Conservation (phyloP, 2,113 vertebrate genomes). For the Sinocyclocheilus anshuiensis region DNA sequence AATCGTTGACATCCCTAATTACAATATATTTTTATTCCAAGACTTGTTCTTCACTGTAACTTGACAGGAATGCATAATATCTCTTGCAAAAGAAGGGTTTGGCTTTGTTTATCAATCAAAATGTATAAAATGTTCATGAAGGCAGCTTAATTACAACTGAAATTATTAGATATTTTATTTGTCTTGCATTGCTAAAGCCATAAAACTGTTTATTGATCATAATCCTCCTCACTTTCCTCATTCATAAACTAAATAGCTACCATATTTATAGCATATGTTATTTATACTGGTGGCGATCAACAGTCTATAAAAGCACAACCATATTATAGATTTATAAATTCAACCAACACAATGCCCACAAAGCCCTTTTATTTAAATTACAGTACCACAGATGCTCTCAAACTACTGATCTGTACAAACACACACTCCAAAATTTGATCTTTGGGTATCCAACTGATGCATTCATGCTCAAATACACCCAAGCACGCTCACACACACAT, state of each 20-base stretch:
- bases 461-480: slow-evolving; percentile 10
- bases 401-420: slow-evolving; percentile 1
- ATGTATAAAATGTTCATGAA: not conserved
- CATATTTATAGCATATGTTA: not conserved
- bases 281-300: not conserved
- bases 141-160: not conserved
- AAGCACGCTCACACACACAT: slow-evolving; percentile 33
- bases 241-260: not conserved
- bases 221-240: not conserved
- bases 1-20: no score
- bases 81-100: not conserved
- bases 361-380: not conserved
- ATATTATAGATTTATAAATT: not conserved
- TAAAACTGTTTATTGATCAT: not conserved
- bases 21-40: not conserved
- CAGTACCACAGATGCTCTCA: not conserved
- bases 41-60: not conserved
- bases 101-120: not conserved
- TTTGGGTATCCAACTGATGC: not conserved
- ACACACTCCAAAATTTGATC: slow-evolving; percentile 1
- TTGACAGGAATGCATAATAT: not conserved
- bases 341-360: not conserved
- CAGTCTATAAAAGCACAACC: not conserved
- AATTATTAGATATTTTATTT: not conserved
- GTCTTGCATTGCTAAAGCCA: not conserved